These are phyloP conservation scores for Dipodomys stephensi DNA, from an alignment of 2,113 vertebrate species.

Conservation along the genomic window DNA sequence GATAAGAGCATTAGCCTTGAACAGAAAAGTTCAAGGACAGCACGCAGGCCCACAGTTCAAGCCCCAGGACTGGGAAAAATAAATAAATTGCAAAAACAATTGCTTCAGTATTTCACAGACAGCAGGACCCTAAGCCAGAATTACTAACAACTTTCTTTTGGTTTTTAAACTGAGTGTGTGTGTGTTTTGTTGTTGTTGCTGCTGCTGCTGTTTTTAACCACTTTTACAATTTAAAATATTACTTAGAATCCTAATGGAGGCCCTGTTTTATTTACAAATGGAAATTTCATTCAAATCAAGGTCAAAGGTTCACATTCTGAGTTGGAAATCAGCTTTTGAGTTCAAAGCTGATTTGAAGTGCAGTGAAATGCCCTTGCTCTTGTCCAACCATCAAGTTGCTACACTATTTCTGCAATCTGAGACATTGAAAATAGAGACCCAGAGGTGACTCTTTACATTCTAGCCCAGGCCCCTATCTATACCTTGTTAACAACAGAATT, in stretches of 20 bases:
- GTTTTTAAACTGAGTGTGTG: not conserved
- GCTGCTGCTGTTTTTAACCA: slow-evolving; percentile 24
- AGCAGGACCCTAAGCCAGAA: not conserved
- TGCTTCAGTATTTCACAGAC: slow-evolving; percentile 8
- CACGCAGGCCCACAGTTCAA: too few relatives aligned
- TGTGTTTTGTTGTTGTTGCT: too few relatives aligned
- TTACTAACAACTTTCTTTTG: slow-evolving; percentile 12
- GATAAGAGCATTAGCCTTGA: too few relatives aligned
- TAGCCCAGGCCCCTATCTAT: not conserved
- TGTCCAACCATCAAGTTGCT: not conserved
- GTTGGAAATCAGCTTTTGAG: slow-evolving; percentile 55
- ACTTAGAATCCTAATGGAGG: not conserved
- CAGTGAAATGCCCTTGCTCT: slow-evolving; percentile 28
- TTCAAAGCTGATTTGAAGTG: slow-evolving; percentile 62
- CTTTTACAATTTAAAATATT: slow-evolving; percentile 36
- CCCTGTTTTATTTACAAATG: slow-evolving; percentile 67
- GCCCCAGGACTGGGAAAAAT: too few relatives aligned
- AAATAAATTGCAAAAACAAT: not conserved
- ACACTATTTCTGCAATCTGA: not conserved
- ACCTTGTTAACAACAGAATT: slow-evolving; percentile 57
- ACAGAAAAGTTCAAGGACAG: too few relatives aligned
- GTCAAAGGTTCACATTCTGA: slow-evolving; percentile 63
- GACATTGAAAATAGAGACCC: not conserved
- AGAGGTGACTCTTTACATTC: slow-evolving; percentile 50
- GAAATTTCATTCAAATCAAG: slow-evolving; percentile 67